Evolutionary conservation across 2,888 invertebrate genomes (phyloP).

Genomic region (Melanostoma scalare): DNA sequence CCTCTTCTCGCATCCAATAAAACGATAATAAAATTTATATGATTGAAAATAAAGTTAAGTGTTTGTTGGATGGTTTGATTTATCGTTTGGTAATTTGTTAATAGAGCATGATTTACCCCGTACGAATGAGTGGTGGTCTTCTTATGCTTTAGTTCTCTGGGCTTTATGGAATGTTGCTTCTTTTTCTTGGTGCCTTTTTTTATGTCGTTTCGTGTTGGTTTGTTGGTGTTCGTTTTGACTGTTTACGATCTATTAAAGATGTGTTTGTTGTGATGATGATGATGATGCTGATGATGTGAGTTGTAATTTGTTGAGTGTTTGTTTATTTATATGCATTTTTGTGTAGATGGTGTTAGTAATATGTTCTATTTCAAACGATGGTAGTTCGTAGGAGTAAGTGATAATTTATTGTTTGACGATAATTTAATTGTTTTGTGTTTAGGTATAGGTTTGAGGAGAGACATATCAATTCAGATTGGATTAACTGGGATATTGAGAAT

Average conservation of each 20-base stretch:
- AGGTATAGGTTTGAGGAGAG: not conserved
- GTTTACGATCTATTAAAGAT: constrained; percentile 72
- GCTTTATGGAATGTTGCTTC: constrained; percentile 70
- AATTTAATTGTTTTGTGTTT: constrained; percentile 17
- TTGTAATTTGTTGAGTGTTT: constrained; percentile 68
- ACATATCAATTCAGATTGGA: constrained; percentile 5
- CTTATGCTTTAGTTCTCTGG: constrained; percentile 28
- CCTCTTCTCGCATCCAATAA: constrained; percentile 73
- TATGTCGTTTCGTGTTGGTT: constrained; percentile 70
- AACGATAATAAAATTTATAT: constrained; percentile 77
- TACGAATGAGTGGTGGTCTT: constrained; percentile 56
- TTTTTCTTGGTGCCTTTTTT: constrained; percentile 56
- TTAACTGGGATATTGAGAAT: constrained; percentile 9
- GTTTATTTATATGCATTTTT: constrained; percentile 69
- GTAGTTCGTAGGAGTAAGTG: constrained; percentile 36
- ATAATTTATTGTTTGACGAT: constrained; percentile 62
- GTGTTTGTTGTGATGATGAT: constrained; percentile 60
- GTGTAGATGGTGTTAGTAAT: constrained; percentile 40
- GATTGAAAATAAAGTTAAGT: constrained; percentile 77
- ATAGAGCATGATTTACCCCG: constrained; percentile 77
- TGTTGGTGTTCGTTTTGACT: constrained; percentile 62
- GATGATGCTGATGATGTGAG: constrained; percentile 53
- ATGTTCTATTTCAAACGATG: constrained; percentile 29
- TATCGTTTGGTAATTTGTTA: constrained; percentile 77
- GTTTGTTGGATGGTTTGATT: constrained; percentile 76